Evolutionary conservation across 1,140 invertebrate species (phyloP), one percentile per base, ranked within the genome.

Genomic region (Aphidius ervi): DNA sequence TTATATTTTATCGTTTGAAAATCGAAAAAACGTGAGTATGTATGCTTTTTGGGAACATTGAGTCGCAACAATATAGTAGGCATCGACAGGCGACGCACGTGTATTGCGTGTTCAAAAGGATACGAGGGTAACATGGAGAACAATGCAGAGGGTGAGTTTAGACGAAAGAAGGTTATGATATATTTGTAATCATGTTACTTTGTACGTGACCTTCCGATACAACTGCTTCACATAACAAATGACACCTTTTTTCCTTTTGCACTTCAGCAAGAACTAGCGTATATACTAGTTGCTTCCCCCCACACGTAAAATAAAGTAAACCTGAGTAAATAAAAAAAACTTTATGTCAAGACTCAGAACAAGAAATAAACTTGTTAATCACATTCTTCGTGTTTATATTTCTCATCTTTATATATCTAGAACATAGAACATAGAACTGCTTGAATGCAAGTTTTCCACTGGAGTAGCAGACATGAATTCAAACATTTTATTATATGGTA

Each of bases 151-250:
- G 40, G 41, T 49, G 43, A 52, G 39, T 56, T 61, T 16, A 46
- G n/a, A 55, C 37, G 55, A 61, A 65, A 67, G 67, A 62, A 69
- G 67, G 68, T 74, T 75, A 75, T 76, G 75, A 77, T 77, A 77
- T 77, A 77, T 77, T 76, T 76, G 73, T 77, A 77, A 77, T 76
- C 74, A 70, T 68, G 70, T 76, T 76, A 74, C 66, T 54, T 63
- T 56, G 65, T 72, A 73, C 73, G 71, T 76, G 75, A 73, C 74
- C 65, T 75, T 76, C 71, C 66, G 67, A 75, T 74, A 74, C 74
- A 76, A 76, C 70, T 76, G 69, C 68, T 61, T 70, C 69, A 62
- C 9, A 63, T 74, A 74, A 76, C 71, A 75, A 76, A 77, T 67
- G 63, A 63, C 65, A 52, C 48, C 56, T 56, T 52, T 53, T 16